These are phyloP conservation scores for Brachylomia viminalis DNA, from an alignment of 2,888 invertebrate species.

Conservation along the genomic window DNA sequence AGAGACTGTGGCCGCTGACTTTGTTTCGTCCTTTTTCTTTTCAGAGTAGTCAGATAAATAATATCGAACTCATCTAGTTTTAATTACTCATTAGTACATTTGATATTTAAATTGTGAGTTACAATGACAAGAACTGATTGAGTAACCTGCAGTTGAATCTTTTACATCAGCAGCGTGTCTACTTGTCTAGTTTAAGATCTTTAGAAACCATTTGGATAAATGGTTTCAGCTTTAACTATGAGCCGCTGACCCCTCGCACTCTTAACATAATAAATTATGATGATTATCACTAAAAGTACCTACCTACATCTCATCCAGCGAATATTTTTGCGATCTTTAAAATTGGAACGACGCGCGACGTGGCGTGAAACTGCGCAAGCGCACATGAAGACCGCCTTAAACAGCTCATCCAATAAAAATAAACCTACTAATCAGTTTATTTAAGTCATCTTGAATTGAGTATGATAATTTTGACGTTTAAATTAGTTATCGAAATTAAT, in stretches of 20 bases:
- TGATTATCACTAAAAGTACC: conserved; percentile 35
- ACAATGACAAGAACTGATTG: conserved; percentile 4
- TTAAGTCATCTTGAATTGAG: conserved; percentile 18
- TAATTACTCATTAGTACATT: too few relatives aligned
- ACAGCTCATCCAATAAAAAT: not conserved
- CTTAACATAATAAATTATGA: conserved; percentile 43
- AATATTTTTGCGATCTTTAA: conserved; percentile 8
- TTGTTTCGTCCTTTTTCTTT: too few relatives aligned
- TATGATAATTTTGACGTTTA: conserved; percentile 14
- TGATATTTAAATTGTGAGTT: not conserved
- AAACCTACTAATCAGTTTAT: not conserved
- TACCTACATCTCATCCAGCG: not conserved
- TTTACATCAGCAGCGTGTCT: conserved; percentile 31
- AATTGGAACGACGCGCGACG: not conserved
- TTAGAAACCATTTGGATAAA: conserved; percentile 49
- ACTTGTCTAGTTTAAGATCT: conserved; percentile 39
- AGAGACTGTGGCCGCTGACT: too few relatives aligned
- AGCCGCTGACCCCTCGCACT: conserved; percentile 27
- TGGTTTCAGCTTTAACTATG: conserved; percentile 32
- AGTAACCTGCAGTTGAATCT: conserved; percentile 14
- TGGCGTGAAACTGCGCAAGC: conserved; percentile 8
- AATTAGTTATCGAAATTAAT: conserved; percentile 27
- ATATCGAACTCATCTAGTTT: too few relatives aligned
- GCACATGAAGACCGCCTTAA: not conserved
- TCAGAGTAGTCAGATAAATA: too few relatives aligned